Base-by-base conservation (phyloP, 1,140 invertebrate species). In the Oscheius sp. region DNA sequence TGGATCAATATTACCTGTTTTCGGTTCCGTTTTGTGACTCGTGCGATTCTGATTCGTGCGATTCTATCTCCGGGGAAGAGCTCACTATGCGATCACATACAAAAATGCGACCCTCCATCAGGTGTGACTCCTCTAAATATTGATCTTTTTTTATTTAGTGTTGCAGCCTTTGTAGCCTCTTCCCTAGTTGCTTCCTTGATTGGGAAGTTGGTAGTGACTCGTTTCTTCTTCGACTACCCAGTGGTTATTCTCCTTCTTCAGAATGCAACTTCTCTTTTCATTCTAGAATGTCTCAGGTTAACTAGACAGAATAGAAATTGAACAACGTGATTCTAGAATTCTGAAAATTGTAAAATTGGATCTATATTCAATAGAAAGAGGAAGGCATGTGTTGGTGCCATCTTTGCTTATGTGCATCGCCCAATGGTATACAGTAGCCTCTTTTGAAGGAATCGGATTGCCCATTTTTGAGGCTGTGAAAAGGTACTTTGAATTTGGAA, bases 391-490 rank as follows among this genome's bases (percentile, higher is more conserved):
- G 76, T 64, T 85, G 0, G 68, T 85, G 38, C 86, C 87, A 20
- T 85, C 87, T 3, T 46, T 87, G 2, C 87, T 86, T 62, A 87
- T 87, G 80, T 85, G 85, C 34, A 67, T 86, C 0, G 86, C 88
- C 68, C 81, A 86, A 23, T 82, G 86, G 3, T 77, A 87, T 28
- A 84, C 86, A 36, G 79, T 88, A 3, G 81, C 80, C 69, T 87
- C 87, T 4, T 79, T 88, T 10, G 84, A 84, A 73, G 85, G 87
- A 29, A 87, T 88, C 85, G 88, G 88, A 69, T 85, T 88, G 73
- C 87, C 88, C 1, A 87, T 88, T 85, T 88, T 88, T 79, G 86
- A 86, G 4, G 86, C 88, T 4, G 73, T 88, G 31, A 88, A 88
- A 77, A 65, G 66, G 66, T 68, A 52, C 20, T n/a, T n/a, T n/a